phyloP scores from a whole-genome alignment of 2,797 vertebrate genomes.

The Anniella stebbinsi region DNA sequence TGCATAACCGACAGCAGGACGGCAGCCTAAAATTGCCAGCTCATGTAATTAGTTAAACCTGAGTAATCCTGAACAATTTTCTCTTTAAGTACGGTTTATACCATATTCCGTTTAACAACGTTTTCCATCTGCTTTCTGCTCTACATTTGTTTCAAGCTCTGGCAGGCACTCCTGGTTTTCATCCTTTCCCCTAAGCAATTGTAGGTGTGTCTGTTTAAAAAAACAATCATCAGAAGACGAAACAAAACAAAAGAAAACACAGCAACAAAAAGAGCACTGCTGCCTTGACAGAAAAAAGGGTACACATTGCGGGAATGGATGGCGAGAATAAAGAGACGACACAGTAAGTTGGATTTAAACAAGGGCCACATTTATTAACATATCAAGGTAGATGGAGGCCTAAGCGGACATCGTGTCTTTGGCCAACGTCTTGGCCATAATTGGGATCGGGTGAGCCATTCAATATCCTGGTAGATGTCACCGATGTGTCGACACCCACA shows the following conservation, averaged over 20 bases:
- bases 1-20: background rate
- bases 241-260: too few relatives aligned
- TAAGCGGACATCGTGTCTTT: too few relatives aligned
- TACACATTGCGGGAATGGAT: too few relatives aligned
- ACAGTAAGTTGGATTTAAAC: too few relatives aligned
- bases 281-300: background rate
- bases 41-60: constrained; percentile 29
- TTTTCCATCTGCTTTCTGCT: constrained; percentile 16
- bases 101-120: constrained; percentile 1
- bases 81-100: constrained; percentile 12
- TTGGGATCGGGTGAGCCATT: too few relatives aligned
- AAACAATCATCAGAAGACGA: background rate
- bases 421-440: too few relatives aligned
- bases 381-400: too few relatives aligned
- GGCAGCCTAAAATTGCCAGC: constrained; percentile 29
- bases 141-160: background rate
- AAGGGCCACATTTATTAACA: too few relatives aligned
- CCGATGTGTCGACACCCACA: too few relatives aligned
- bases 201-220: background rate
- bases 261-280: background rate
- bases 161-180: constrained; percentile 10
- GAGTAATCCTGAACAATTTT: background rate
- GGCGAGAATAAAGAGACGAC: too few relatives aligned
- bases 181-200: constrained; percentile 18
- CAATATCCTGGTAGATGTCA: too few relatives aligned